Percentiles rank a stretch among this genome's conserved stretches.
These are phyloP conservation scores for Drosophila virilis DNA, from an alignment of 1,140 invertebrate genomes.

Conservation along the genomic window DNA sequence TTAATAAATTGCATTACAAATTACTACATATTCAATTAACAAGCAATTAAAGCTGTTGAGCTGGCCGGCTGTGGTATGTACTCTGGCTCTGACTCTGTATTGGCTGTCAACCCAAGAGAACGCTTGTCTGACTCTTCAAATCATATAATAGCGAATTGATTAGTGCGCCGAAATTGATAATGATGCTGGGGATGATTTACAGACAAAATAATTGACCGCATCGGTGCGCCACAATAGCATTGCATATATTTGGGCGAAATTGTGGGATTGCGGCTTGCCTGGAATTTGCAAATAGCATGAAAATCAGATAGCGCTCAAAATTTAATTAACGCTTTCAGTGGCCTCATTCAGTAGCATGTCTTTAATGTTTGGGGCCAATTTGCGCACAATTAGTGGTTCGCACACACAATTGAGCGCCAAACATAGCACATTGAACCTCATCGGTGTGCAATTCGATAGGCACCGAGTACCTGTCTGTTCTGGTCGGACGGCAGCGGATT, in stretches of 20 bases:
- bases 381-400: constrained; percentile 3
- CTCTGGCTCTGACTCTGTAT: not conserved
- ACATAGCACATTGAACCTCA: not conserved
- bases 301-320: not conserved
- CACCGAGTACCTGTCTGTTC: not conserved
- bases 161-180: not conserved
- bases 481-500: too few species aligned
- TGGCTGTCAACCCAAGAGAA: not conserved
- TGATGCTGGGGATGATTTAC: not conserved
- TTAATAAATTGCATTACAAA: not conserved
- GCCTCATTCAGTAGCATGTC: not conserved
- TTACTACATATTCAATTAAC: not conserved
- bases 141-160: constrained; percentile 2
- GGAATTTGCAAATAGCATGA: not conserved
- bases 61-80: not conserved
- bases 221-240: not conserved
- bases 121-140: not conserved
- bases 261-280: not conserved
- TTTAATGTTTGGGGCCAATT: constrained; percentile 6
- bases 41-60: not conserved
- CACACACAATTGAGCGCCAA: constrained; percentile 25
- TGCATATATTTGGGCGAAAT: constrained; percentile 6
- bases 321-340: constrained; percentile 15
- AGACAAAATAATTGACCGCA: not conserved
- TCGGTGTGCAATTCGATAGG: constrained; percentile 6